A percentile compares a stretch with the other conserved stretches of the same genome.
These are phyloP conservation scores for Atherix ibis DNA, from an alignment of 2,888 invertebrate species.

Conservation along the genomic window DNA sequence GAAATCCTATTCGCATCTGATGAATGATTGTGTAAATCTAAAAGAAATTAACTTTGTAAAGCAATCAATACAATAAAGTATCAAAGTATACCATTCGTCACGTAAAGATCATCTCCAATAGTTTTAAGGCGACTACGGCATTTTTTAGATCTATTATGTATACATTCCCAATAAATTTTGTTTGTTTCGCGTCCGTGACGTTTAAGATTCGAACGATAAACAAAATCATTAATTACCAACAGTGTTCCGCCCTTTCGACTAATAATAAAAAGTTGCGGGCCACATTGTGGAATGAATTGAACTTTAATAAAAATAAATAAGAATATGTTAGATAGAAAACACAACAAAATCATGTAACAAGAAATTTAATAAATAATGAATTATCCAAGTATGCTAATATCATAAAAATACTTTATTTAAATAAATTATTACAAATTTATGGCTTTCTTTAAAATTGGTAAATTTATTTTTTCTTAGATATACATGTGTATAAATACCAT, in stretches of 20 bases:
- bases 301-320: constrained; percentile 7
- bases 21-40: constrained; percentile 29
- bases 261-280: constrained; percentile 27
- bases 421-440: too few species aligned
- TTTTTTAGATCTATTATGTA: constrained; percentile 31
- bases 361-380: background rate
- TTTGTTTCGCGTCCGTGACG: constrained; percentile 26
- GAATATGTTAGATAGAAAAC: constrained; percentile 2
- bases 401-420: too few species aligned
- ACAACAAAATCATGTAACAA: too few species aligned
- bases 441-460: too few species aligned
- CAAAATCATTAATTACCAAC: constrained; percentile 28
- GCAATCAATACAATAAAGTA: too few species aligned
- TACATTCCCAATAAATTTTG: constrained; percentile 33
- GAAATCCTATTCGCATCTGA: constrained; percentile 26
- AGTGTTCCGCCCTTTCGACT: constrained; percentile 31
- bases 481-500: too few species aligned
- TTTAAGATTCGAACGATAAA: constrained; percentile 31
- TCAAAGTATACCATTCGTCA: constrained; percentile 16
- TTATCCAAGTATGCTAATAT: too few species aligned
- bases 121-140: constrained; percentile 32
- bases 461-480: too few species aligned
- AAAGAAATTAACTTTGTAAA: constrained; percentile 3
- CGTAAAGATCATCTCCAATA: constrained; percentile 28
- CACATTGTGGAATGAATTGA: constrained; percentile 20